Evolutionary conservation across 1,140 invertebrate species (phyloP).

Genomic region (Brachionus paranguensis): DNA sequence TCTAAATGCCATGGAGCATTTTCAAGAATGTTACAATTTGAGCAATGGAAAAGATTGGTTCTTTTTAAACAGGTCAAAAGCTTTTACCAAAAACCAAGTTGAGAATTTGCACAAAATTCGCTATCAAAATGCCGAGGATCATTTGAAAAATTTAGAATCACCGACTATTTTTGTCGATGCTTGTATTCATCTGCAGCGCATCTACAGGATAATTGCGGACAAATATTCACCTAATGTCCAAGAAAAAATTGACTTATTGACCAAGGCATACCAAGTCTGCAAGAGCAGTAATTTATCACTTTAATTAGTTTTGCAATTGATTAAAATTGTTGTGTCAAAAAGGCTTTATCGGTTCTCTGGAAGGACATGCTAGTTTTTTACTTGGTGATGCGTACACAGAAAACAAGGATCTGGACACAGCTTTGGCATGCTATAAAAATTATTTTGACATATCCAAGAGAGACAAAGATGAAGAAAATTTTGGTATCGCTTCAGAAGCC

Average conservation of each 20-base stretch:
- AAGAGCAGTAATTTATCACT: not conserved
- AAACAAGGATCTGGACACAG: not conserved
- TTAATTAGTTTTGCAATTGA: not conserved
- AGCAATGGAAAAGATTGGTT: not conserved
- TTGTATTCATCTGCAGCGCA: slow-evolving; percentile 28
- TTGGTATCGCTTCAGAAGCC: slow-evolving; percentile 14
- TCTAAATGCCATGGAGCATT: not conserved
- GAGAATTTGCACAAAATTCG: slow-evolving; percentile 5
- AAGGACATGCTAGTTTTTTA: slow-evolving; percentile 24
- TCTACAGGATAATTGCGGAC: slow-evolving; percentile 5
- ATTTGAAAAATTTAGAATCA: not conserved
- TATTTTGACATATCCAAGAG: not conserved
- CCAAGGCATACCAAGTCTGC: slow-evolving; percentile 14
- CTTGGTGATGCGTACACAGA: slow-evolving; percentile 20
- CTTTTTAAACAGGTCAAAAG: slow-evolving; percentile 7
- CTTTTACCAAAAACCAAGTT: not conserved
- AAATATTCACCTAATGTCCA: not conserved
- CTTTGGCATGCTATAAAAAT: not conserved
- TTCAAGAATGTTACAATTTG: slow-evolving; percentile 8
- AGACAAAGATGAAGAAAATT: slow-evolving; percentile 18
- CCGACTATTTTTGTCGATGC: not conserved
- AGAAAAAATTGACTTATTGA: slow-evolving; percentile 2
- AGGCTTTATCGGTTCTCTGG: slow-evolving; percentile 29
- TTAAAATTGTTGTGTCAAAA: not conserved
- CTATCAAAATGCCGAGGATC: not conserved